Evolutionary conservation across 2,113 vertebrate genomes (phyloP), one percentile per base, ranked within the genome.

Genomic region (Phylloscopus trochiloides): DNA sequence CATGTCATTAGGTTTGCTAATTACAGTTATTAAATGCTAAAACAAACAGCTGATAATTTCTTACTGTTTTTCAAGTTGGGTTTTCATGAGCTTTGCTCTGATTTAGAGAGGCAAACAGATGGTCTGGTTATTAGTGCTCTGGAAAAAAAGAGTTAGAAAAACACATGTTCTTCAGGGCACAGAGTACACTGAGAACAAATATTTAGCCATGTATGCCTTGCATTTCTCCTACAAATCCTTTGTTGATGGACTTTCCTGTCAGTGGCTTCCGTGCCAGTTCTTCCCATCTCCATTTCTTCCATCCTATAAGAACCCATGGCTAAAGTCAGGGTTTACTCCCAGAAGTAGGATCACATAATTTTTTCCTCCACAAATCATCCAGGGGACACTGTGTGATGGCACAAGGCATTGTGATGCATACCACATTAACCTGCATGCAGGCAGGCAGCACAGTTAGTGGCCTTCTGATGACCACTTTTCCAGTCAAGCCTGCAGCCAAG

Each of bases 101-200:
- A 96, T 94, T 94, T 92, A 94, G 73, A 91, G 34, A 90, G 57
- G 71, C 92, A 96, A 95, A 90, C 94, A 94, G 95, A 96, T 96
- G 92, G 86, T 92, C 70, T 93, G 43, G 61, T 77, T 96, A 96
- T 96, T 92, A 95, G 77, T 61, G 61, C 51, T 95, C 72, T 90
- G 86, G 79, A 55, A 87, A 94, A 93, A 94, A 89, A 48, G 54
- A 93, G 55, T 72, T 75, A 78, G 54, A 63, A 88, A 95, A 84
- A 85, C 91, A 94, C 83, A 93, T 72, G 72, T 83, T 91, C 83
- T 83, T 80, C 59, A 50, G 93, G 82, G 89, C 74, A 94, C 85
- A 78, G 78, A 86, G 70, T 59, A 79, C n/a, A 71, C 71, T 12
- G 36, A 90, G 73, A 94, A 89, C 75, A 96, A 96, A 88, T 82